Evolutionary conservation across 2,797 vertebrate genomes (phyloP).

Genomic region (Todus mexicanus): DNA sequence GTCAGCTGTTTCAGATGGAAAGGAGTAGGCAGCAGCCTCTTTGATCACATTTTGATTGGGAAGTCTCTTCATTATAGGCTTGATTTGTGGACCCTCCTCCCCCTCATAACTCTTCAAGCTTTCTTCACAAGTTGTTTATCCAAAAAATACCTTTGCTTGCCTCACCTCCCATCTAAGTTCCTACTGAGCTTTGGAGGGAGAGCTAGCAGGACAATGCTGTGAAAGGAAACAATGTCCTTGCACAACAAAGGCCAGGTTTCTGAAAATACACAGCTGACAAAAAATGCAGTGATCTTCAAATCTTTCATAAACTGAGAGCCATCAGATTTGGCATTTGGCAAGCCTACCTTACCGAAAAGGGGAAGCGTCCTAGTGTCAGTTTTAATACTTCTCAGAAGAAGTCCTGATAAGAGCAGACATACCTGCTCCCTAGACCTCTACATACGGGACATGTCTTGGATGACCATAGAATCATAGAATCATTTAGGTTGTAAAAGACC

Average conservation of each 20-base stretch:
- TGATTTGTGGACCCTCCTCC: slow-evolving; percentile 12
- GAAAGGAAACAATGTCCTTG: neutral
- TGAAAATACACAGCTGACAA: neutral
- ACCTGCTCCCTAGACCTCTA: neutral
- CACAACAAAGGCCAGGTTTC: neutral
- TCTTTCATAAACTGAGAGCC: neutral
- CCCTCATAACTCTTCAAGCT: slow-evolving; percentile 15
- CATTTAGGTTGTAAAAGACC: neutral
- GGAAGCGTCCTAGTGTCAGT: neutral
- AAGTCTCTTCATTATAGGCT: slow-evolving; percentile 36
- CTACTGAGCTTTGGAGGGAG: neutral
- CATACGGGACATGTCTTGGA: neutral
- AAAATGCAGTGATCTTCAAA: neutral
- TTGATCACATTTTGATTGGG: slow-evolving; percentile 45
- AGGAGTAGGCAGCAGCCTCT: slow-evolving; percentile 51
- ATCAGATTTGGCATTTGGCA: neutral
- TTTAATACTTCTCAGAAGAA: neutral
- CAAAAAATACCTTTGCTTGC: neutral
- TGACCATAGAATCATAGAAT: neutral
- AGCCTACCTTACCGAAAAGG: neutral
- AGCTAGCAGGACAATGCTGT: neutral
- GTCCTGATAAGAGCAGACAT: neutral
- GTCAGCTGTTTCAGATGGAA: slow-evolving; percentile 58
- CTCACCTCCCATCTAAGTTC: neutral
- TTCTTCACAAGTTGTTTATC: slow-evolving; percentile 7